A percentile compares a stretch with the other conserved stretches of the same genome.
Conservation (phyloP, 2,797 vertebrate genomes). For the Acridotheres tristis region DNA sequence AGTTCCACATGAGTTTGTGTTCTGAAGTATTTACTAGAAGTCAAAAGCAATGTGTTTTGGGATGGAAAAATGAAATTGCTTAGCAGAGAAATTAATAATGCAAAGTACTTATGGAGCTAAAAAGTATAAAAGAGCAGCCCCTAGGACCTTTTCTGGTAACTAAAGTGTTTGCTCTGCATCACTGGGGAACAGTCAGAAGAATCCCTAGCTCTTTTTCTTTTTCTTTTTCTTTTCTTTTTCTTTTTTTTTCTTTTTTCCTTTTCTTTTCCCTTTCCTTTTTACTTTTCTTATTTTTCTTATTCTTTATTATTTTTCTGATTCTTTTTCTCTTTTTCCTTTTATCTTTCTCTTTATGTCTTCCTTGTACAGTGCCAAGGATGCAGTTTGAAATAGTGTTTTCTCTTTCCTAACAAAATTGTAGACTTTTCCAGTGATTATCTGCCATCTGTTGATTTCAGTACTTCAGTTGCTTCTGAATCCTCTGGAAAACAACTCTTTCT, state of each 20-base stretch:
- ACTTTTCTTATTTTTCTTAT: no score
- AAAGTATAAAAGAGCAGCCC: background rate
- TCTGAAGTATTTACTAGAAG: background rate
- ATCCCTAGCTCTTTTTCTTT: rapidly evolving
- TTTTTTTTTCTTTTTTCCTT: rapidly evolving
- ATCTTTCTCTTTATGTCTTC: background rate
- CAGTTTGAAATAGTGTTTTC: slow-evolving; percentile 41
- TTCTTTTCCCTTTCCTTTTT: background rate
- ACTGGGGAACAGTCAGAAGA: background rate
- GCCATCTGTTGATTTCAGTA: slow-evolving; percentile 86
- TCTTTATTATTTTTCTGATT: no score
- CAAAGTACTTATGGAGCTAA: background rate
- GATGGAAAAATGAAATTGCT: background rate
- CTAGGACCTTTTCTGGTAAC: background rate
- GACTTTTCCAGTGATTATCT: slow-evolving; percentile 77
- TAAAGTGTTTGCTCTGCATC: background rate
- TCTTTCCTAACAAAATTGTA: slow-evolving; percentile 65
- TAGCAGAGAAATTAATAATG: background rate
- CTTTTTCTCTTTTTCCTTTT: no score
- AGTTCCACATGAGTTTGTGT: background rate
- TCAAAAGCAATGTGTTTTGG: background rate
- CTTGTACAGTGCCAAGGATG: background rate
- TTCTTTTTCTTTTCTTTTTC: rapidly evolving
- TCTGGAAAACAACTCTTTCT: slow-evolving; percentile 79
- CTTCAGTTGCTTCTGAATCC: slow-evolving; percentile 74